Base-by-base conservation (phyloP, 92 coral and sea anemone species). In the Phenganax stokvisi region DNA sequence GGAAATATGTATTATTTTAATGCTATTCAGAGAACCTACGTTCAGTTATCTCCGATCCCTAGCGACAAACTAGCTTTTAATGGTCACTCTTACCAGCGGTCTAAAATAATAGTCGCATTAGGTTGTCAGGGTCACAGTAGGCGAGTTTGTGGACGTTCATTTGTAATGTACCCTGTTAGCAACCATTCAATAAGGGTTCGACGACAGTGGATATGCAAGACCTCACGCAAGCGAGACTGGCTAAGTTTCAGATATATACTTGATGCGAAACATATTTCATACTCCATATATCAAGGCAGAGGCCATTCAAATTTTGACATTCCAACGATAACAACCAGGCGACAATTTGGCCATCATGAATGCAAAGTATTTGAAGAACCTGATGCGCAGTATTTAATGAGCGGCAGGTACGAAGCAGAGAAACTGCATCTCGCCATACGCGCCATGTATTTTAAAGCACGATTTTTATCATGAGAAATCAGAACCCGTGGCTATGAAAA, bases 91-190 rank as follows among this genome's bases (percentile, higher is more conserved):
- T 52, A 17, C 58, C 59, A 57, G 70, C 69, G 17, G 63, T 30
- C 30, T 56, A 64, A 57, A 59, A 76, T 60, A 54, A 70, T 25
- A n/a, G 81, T 31, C 16, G n/a, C 54, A 76, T 31, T 76, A 51
- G 64, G 27, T 76, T 76, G 81, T 76, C 81, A 76, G n/a, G 30
- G 51, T 76, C 81, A 6, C 81, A 76, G 81, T 76, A 69, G 29
- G 81, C 30, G 53, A 28, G 53, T 15, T 28, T 37, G n/a, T 53
- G 31, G 52, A 37, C 16, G 47, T 68, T 68, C 73, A 37, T 20
- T 20, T 30, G 8, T 64, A 64, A 64, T 64, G 8, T 37, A 30
- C 54, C 53, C 53, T 51, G 31, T 64, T 64, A 64, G 30, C 30
- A n/a, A 64, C 30, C 73, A 53, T 68, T 68, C 53, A 68, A 27